Conservation (phyloP, 2,113 vertebrate genomes). For the Dinomys branickii region DNA sequence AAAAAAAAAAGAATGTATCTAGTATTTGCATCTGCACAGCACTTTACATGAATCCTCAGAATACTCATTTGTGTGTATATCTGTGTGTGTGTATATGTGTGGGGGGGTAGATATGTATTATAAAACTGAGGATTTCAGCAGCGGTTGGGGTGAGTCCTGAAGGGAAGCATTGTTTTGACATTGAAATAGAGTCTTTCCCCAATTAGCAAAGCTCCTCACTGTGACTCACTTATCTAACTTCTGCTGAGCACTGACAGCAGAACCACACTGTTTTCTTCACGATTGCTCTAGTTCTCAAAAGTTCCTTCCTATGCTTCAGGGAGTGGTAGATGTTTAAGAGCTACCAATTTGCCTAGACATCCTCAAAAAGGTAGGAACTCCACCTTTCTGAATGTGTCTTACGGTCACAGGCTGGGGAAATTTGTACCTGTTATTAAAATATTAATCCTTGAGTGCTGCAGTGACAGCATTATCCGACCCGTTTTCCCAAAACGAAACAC, state of each 20-base stretch:
- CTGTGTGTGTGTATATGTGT: background rate
- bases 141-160: background rate
- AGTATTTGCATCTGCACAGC: slow-evolving; percentile 49
- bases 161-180: background rate
- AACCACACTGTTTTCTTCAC: slow-evolving; percentile 10
- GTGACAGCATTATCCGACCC: background rate
- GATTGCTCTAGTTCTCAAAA: background rate
- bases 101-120: background rate
- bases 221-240: background rate
- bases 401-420: background rate
- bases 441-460: background rate
- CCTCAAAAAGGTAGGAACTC: background rate
- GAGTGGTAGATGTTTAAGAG: slow-evolving; percentile 2
- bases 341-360: background rate
- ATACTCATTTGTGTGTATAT: background rate
- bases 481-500: background rate
- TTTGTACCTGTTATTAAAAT: background rate
- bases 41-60: slow-evolving; percentile 53
- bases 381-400: background rate
- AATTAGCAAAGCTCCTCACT: background rate
- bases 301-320: background rate
- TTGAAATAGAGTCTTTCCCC: background rate
- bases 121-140: slow-evolving; percentile 53
- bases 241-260: background rate
- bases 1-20: slow-evolving; percentile 24